phyloP scores from a whole-genome alignment of 2,797 vertebrate species.

The Sebastes baramenuke region DNA sequence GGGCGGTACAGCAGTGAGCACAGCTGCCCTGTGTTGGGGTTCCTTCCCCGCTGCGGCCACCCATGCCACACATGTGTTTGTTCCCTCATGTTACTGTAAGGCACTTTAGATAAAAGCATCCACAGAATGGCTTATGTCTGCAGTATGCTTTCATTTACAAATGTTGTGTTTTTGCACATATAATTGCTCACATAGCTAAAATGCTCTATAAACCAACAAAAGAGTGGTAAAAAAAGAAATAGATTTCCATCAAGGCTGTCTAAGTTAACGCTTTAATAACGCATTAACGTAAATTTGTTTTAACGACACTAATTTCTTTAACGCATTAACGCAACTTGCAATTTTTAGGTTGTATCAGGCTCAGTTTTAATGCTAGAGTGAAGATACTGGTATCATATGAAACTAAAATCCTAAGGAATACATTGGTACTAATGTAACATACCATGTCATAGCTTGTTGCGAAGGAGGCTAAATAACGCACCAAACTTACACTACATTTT shows the following conservation, averaged over 20 bases:
- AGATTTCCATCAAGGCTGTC: neutral
- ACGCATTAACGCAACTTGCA: no score
- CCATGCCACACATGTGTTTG: conserved; percentile 30
- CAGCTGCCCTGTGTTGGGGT: conserved; percentile 9
- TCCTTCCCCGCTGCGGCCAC: conserved; percentile 32
- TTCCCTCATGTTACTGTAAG: conserved; percentile 5
- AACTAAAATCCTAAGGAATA: no score
- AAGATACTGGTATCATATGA: no score
- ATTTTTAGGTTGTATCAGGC: no score
- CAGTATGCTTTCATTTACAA: neutral
- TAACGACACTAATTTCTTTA: no score
- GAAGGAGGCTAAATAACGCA: no score
- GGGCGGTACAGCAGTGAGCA: conserved; percentile 22
- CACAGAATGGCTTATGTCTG: conserved; percentile 5
- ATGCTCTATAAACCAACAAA: neutral
- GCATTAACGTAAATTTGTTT: no score
- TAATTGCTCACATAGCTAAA: neutral
- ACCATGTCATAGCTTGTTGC: no score
- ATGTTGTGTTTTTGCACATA: conserved; percentile 6
- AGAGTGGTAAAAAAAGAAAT: neutral
- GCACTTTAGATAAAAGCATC: conserved; percentile 6
- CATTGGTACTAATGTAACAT: no score
- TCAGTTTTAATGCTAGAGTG: no score
- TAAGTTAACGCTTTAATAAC: neutral
- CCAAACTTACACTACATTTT: no score